Evolutionary conservation across 2,888 invertebrate genomes (phyloP).

Genomic region (Gastracanthus pulcherrimus): DNA sequence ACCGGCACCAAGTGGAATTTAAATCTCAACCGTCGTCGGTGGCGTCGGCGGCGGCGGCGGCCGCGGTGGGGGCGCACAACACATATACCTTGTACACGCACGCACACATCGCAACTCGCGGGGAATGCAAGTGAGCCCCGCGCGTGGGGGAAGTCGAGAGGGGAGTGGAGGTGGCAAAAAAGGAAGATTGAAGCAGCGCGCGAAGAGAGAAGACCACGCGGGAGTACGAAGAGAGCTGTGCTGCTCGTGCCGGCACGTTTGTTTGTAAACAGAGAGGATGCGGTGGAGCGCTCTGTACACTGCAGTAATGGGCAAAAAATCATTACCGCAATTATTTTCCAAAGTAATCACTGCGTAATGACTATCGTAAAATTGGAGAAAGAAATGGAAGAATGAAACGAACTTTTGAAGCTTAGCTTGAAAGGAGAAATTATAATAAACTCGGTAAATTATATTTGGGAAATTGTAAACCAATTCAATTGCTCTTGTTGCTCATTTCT

Average conservation of each 20-base stretch:
- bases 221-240: background rate
- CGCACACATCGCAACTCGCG: too few relatives aligned
- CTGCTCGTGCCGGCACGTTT: constrained; percentile 8
- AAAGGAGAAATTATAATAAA: too few relatives aligned
- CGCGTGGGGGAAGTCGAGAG: background rate
- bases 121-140: constrained; percentile 3
- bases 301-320: constrained; percentile 6
- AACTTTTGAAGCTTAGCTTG: background rate
- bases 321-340: background rate
- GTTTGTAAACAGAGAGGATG: constrained; percentile 50
- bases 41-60: constrained; percentile 66
- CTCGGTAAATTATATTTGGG: too few relatives aligned
- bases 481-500: too few relatives aligned
- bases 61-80: constrained; percentile 60
- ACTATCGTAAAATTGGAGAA: too few relatives aligned
- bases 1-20: constrained; percentile 70
- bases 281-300: background rate
- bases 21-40: constrained; percentile 76
- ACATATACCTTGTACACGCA: constrained; percentile 12
- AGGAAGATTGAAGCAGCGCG: background rate
- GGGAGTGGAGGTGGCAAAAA: background rate
- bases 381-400: too few relatives aligned
- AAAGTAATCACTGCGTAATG: too few relatives aligned
- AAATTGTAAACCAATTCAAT: too few relatives aligned
- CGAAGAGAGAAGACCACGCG: too few relatives aligned